Conservation (phyloP, 2,113 vertebrate species). For the Pelecanus crispus region DNA sequence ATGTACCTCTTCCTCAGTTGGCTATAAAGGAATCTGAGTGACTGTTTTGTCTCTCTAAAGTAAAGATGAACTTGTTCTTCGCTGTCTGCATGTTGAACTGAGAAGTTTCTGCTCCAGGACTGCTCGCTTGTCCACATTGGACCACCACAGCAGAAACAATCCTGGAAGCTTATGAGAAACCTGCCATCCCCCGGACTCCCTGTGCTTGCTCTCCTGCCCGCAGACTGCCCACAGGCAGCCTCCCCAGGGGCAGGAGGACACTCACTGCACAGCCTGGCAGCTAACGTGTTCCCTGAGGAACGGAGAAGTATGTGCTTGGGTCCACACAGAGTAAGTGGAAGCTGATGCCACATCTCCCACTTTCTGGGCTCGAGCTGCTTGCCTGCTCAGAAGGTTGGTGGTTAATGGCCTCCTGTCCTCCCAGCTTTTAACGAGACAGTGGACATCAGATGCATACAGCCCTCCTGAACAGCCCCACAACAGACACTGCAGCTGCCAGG, state of each 20-base stretch:
- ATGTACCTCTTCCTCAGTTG: background rate
- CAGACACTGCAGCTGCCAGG: background rate
- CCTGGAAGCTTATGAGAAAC: background rate
- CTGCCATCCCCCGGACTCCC: background rate
- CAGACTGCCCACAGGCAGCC: background rate
- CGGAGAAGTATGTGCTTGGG: accelerated
- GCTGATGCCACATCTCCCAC: background rate
- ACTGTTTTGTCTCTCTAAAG: background rate
- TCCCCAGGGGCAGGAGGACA: background rate
- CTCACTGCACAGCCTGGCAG: background rate
- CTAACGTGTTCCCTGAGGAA: background rate
- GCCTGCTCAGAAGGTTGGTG: background rate
- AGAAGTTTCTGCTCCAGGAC: background rate
- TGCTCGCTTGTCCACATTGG: background rate
- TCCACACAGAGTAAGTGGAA: background rate
- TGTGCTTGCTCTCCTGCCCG: background rate
- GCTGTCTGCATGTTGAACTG: background rate
- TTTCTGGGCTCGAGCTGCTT: background rate
- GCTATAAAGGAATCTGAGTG: background rate
- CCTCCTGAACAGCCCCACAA: background rate
- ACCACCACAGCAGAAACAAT: background rate
- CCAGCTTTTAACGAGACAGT: background rate
- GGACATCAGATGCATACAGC: background rate
- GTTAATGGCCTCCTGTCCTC: background rate
- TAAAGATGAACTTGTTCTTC: background rate